Evolutionary conservation across 2,113 vertebrate species (phyloP).

Genomic region (Oreochromis aureus): DNA sequence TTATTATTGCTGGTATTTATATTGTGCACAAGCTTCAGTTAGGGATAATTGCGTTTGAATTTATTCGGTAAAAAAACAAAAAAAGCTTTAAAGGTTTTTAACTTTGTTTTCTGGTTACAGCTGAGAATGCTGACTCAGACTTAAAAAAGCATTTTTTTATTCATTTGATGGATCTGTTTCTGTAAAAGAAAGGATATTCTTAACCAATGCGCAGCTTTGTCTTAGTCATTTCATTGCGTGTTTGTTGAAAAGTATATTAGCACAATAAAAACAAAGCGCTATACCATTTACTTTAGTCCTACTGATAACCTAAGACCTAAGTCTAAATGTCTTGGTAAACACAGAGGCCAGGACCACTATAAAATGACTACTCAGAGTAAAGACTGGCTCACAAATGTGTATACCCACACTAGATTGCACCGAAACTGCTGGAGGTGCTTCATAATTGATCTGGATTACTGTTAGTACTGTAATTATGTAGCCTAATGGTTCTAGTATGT

Average conservation of each 20-base stretch:
- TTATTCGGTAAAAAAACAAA: background rate
- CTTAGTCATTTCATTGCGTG: background rate
- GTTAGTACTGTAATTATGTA: background rate
- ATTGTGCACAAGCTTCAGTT: slow-evolving; percentile 37
- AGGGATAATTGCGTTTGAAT: slow-evolving; percentile 33
- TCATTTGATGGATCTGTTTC: background rate
- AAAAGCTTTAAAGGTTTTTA: background rate
- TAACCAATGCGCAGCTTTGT: background rate
- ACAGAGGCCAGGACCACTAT: background rate
- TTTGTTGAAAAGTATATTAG: slow-evolving; percentile 7
- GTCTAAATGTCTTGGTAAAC: slow-evolving; percentile 43
- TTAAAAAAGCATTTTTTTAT: background rate
- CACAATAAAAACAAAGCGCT: slow-evolving; percentile 2
- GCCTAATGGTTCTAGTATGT: background rate
- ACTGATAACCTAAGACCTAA: slow-evolving; percentile 57
- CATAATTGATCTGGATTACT: background rate
- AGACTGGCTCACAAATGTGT: background rate
- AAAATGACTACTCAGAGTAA: slow-evolving; percentile 48
- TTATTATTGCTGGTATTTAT: slow-evolving; percentile 65
- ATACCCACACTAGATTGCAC: background rate
- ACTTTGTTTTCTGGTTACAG: background rate
- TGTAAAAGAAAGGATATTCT: background rate
- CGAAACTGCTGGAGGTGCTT: background rate
- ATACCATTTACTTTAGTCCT: slow-evolving; percentile 58
- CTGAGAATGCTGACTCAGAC: background rate